Conservation (phyloP, 2,797 vertebrate genomes). For the Thripadectes ignobilis region DNA sequence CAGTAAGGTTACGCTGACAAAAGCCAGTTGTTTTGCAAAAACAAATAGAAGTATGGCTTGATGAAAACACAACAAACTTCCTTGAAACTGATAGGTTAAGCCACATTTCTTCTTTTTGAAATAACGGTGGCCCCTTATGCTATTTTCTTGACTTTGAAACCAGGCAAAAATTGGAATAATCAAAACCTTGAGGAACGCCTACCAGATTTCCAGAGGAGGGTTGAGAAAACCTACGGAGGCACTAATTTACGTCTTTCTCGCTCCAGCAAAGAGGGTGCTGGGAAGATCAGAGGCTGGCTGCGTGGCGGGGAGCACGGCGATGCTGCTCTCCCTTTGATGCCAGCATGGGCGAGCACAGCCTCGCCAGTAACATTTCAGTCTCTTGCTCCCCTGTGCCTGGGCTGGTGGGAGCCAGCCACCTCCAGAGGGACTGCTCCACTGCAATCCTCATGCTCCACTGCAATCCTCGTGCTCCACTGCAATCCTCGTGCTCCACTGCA, state of each 20-base stretch:
- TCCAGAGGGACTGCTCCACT: neutral
- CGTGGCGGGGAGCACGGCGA: rapidly evolving
- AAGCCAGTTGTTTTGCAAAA: neutral
- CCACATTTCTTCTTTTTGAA: neutral
- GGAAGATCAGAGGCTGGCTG: neutral
- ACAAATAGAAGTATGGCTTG: neutral
- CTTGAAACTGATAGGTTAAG: neutral
- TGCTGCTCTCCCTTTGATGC: neutral
- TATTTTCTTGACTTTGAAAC: neutral
- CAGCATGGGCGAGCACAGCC: neutral
- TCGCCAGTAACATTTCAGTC: neutral
- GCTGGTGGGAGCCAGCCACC: rapidly evolving
- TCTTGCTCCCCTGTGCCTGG: neutral
- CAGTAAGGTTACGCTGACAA: neutral
- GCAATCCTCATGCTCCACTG: rapidly evolving
- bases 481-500: too few relatives aligned
- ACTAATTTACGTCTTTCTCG: neutral
- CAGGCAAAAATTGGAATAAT: neutral
- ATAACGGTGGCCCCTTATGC: rapidly evolving
- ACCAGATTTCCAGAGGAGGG: neutral
- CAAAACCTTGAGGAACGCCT: neutral
- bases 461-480: neutral
- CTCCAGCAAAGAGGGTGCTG: neutral
- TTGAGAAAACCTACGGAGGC: neutral
- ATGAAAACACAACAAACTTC: neutral